Conservation (phyloP, 2,797 vertebrate genomes). For the Synaphobranchus kaupii region DNA sequence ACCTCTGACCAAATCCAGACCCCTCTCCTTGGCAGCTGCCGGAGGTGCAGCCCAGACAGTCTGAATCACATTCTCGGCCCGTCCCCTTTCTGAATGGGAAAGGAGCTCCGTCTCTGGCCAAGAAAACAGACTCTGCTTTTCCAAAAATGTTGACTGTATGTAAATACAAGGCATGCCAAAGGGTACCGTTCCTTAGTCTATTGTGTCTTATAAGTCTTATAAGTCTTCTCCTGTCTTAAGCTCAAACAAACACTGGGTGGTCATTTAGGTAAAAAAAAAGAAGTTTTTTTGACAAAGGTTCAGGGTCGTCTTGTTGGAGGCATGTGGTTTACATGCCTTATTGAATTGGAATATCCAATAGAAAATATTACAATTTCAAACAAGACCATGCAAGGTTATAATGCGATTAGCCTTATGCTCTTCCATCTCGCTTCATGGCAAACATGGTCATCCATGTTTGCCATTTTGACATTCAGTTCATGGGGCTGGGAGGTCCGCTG, state of each 20-base stretch:
- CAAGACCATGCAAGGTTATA: too few species aligned
- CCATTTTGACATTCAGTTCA: too few species aligned
- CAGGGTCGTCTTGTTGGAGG: neutral
- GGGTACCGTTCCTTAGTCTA: conserved; percentile 21
- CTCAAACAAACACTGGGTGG: neutral
- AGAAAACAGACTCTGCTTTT: neutral
- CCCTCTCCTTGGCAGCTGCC: conserved; percentile 25
- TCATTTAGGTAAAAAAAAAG: neutral
- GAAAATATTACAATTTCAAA: too few species aligned
- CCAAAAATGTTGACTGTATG: neutral
- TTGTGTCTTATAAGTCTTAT: conserved; percentile 14
- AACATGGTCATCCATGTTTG: too few species aligned
- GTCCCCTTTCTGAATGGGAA: conserved; percentile 27
- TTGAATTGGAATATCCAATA: too few species aligned
- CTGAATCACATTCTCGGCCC: conserved; percentile 20
- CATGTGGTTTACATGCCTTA: too few species aligned
- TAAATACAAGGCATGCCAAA: neutral
- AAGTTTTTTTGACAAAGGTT: neutral
- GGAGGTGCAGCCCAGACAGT: conserved; percentile 20
- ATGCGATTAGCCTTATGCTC: too few species aligned
- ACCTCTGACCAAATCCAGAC: conserved; percentile 44
- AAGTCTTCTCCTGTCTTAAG: conserved; percentile 8
- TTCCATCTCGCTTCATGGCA: too few species aligned
- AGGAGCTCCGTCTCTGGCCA: neutral
- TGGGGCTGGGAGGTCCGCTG: too few species aligned